Evolutionary conservation across 1,140 invertebrate genomes (phyloP).

Genomic region (Heliconius congener): DNA sequence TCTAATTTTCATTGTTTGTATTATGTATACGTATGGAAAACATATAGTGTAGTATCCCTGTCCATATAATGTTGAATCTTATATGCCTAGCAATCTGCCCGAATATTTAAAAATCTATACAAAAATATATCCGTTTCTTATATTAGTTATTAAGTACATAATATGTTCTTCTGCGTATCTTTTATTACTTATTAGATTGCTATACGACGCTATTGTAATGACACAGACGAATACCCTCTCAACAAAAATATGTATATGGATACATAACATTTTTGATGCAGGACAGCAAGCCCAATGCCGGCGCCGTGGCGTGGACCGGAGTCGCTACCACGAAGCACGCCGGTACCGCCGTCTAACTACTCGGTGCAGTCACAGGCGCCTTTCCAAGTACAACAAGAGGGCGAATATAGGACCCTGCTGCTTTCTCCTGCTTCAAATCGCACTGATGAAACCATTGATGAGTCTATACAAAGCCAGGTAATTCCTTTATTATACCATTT

Average conservation of each 20-base stretch:
- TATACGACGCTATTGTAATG: not conserved
- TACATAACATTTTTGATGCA: conserved; percentile 23
- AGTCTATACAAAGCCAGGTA: conserved; percentile 70
- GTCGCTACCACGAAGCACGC: conserved; percentile 68
- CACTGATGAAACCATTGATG: conserved; percentile 69
- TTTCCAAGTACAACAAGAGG: conserved; percentile 55
- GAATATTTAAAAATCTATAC: too few relatives aligned
- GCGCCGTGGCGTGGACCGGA: conserved; percentile 61
- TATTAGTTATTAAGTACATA: too few relatives aligned
- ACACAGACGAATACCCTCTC: not conserved
- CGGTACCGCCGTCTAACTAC: conserved; percentile 47
- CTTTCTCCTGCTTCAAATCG: conserved; percentile 63
- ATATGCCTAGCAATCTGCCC: too few relatives aligned
- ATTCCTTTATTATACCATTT: not conserved
- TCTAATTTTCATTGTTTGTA: not conserved
- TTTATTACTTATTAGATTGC: not conserved
- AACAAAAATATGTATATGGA: too few relatives aligned
- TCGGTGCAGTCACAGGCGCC: conserved; percentile 35
- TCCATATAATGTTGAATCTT: too few relatives aligned
- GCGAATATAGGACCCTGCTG: conserved; percentile 62
- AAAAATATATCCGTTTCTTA: too few relatives aligned
- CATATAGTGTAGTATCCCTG: too few relatives aligned
- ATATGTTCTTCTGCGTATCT: too few relatives aligned
- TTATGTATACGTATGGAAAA: too few relatives aligned
- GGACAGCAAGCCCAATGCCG: conserved; percentile 64